Conservation (phyloP, 2,113 vertebrate genomes). For the Natator depressus region DNA sequence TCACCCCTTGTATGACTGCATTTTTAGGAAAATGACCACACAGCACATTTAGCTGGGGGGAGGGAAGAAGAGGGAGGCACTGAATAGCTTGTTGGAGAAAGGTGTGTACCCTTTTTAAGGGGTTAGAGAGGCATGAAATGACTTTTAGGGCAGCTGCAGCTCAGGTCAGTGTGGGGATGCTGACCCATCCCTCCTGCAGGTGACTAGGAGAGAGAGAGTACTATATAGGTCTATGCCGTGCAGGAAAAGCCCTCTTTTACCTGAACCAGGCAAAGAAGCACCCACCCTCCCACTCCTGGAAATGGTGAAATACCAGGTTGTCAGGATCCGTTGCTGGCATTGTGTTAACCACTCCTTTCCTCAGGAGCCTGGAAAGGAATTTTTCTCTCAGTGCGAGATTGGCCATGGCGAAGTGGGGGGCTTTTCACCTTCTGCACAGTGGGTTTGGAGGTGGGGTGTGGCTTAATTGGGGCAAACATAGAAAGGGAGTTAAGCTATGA, state of each 20-base stretch:
- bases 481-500: not conserved
- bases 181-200: not conserved
- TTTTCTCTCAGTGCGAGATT: not conserved
- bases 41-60: not conserved
- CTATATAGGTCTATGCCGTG: not conserved
- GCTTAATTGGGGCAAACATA: not conserved
- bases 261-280: not conserved
- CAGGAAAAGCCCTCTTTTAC: not conserved
- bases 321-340: not conserved
- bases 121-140: not conserved
- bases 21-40: not conserved
- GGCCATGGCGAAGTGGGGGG: not conserved
- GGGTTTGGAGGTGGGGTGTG: too few relatives aligned
- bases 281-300: not conserved
- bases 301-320: not conserved
- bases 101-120: not conserved
- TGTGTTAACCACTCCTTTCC: not conserved
- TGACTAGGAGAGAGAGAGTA: not conserved
- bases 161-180: not conserved
- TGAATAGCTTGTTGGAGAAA: not conserved
- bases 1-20: not conserved
- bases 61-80: too few relatives aligned
- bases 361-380: not conserved
- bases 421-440: not conserved
- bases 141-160: not conserved